Evolutionary conservation across 64 coral and sea anemone genomes (phyloP).

Genomic region (Montipora foliosa): DNA sequence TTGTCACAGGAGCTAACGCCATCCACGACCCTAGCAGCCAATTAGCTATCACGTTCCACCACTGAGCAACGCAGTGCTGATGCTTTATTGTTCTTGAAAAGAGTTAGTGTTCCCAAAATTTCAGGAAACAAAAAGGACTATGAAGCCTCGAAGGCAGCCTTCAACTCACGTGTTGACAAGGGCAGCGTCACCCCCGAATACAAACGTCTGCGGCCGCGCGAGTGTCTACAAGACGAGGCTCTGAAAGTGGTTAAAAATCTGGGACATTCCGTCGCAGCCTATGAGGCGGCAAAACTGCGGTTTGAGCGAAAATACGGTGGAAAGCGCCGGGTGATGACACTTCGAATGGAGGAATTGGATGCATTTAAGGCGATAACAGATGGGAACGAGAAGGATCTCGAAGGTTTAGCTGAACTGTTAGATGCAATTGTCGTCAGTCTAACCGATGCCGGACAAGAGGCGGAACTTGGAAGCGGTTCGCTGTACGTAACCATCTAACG

Average conservation of each 20-base stretch:
- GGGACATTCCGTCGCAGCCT: slow-evolving; percentile 20
- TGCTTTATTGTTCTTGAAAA: too few species aligned
- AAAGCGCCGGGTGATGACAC: background rate
- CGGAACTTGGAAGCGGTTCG: slow-evolving; percentile 49
- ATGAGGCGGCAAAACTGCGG: slow-evolving; percentile 9
- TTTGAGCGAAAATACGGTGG: slow-evolving; percentile 3
- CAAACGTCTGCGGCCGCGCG: background rate
- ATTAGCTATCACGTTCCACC: too few species aligned
- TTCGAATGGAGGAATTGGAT: slow-evolving; percentile 13
- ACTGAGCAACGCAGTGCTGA: too few species aligned
- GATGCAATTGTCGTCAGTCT: slow-evolving; percentile 59
- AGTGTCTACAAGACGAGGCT: slow-evolving; percentile 48
- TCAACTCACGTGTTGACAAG: too few species aligned
- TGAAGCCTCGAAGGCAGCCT: too few species aligned
- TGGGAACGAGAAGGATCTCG: slow-evolving; percentile 39
- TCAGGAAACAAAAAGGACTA: too few species aligned
- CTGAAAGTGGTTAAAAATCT: slow-evolving; percentile 60
- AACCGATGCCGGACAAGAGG: slow-evolving; percentile 20
- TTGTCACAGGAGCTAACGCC: too few species aligned
- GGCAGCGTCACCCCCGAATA: too few species aligned
- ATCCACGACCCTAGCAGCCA: too few species aligned
- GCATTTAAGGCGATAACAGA: slow-evolving; percentile 57
- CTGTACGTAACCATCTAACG: slow-evolving; percentile 10
- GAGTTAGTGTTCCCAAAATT: too few species aligned
- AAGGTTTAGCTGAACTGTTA: slow-evolving; percentile 12